phyloP scores from a whole-genome alignment of 2,113 vertebrate species.

The Lethenteron camtschaticum region DNA sequence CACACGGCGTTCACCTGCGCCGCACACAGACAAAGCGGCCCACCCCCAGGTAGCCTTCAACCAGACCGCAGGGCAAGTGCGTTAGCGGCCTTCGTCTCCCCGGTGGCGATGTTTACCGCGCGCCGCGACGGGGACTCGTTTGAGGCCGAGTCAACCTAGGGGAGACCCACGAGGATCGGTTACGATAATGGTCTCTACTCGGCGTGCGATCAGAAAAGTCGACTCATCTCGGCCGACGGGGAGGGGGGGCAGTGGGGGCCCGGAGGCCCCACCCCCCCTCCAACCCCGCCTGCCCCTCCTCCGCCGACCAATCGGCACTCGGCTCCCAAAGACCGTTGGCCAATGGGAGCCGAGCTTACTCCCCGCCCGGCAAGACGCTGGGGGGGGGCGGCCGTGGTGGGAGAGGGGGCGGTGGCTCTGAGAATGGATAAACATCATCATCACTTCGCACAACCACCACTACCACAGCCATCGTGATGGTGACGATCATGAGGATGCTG shows the following conservation, averaged over 20 bases:
- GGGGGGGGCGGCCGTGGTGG: background rate
- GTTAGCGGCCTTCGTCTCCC: too few species aligned
- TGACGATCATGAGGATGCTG: too few species aligned
- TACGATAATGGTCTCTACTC: too few species aligned
- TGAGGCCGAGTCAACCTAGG: too few species aligned
- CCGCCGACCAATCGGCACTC: conserved; percentile 7
- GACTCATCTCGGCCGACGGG: background rate
- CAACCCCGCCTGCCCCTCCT: background rate
- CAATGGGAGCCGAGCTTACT: background rate
- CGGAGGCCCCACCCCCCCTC: background rate
- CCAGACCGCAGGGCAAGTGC: too few species aligned
- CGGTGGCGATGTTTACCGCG: too few species aligned
- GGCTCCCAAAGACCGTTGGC: background rate
- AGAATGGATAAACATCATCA: conserved; percentile 10
- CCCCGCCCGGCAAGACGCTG: conserved; percentile 1
- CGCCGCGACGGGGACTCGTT: too few species aligned
- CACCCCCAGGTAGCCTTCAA: background rate
- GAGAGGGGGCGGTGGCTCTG: conserved; percentile 2
- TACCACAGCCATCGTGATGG: too few species aligned
- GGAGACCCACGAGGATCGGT: too few species aligned
- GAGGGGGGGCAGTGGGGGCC: background rate
- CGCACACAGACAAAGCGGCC: background rate
- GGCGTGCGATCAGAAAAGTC: too few species aligned
- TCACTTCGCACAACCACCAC: conserved; percentile 6
- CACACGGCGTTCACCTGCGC: conserved; percentile 84